Conservation (phyloP, 2,888 invertebrate genomes). For the Oligia strigilis region DNA sequence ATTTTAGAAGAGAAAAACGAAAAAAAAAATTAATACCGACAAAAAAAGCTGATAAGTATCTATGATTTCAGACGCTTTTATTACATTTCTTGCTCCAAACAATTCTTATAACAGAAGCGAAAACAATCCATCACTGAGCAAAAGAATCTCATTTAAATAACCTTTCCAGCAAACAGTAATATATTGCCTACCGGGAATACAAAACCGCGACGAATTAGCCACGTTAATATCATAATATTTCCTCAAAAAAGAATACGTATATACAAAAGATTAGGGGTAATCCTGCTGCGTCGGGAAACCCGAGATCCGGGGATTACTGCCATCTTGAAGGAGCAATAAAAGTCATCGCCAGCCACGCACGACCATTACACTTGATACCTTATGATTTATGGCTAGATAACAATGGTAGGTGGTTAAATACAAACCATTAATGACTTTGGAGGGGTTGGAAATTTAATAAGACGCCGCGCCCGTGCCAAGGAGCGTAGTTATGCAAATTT, state of each 20-base stretch:
- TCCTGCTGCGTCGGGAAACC: constrained; percentile 71
- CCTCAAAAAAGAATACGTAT: constrained; percentile 75
- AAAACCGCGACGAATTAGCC: constrained; percentile 63
- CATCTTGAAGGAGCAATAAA: constrained; percentile 86
- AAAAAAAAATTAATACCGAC: not conserved
- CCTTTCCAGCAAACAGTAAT: constrained; percentile 48
- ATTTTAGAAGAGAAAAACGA: not conserved
- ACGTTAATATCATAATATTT: constrained; percentile 70
- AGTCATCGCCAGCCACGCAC: constrained; percentile 76
- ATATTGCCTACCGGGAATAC: constrained; percentile 48
- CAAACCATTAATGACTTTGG: constrained; percentile 90
- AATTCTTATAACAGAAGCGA: constrained; percentile 46
- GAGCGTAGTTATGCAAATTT: constrained; percentile 90
- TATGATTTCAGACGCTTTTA: constrained; percentile 26
- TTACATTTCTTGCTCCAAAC: constrained; percentile 47
- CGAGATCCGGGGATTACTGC: constrained; percentile 79
- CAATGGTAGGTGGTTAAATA: constrained; percentile 88
- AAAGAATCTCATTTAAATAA: constrained; percentile 58
- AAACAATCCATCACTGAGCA: constrained; percentile 58
- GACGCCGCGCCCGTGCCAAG: constrained; percentile 85
- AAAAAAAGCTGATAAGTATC: constrained; percentile 12
- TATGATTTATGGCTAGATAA: constrained; percentile 88
- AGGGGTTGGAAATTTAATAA: constrained; percentile 90
- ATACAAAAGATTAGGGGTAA: constrained; percentile 84
- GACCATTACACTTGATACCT: constrained; percentile 76